Evolutionary conservation across 2,113 vertebrate species (phyloP).

Genomic region (Oryzias javanicus): DNA sequence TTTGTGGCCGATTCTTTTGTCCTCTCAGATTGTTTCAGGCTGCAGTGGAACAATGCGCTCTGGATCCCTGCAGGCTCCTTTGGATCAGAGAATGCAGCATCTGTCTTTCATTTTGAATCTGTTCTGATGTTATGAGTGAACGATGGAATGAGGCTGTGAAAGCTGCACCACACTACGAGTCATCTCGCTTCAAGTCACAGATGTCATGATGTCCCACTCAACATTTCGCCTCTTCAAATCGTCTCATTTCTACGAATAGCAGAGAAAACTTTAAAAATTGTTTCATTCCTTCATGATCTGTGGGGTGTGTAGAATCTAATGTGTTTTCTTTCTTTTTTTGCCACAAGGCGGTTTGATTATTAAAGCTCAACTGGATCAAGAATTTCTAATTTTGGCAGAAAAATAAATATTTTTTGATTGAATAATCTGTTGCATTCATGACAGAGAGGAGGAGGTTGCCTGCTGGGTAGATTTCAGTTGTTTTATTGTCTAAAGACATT

Average conservation of each 20-base stretch:
- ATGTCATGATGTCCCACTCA: constrained; percentile 30
- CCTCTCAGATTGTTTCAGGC: constrained; percentile 53
- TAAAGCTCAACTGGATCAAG: too few relatives aligned
- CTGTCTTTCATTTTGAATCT: constrained; percentile 71
- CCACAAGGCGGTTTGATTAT: constrained; percentile 7
- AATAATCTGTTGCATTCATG: too few relatives aligned
- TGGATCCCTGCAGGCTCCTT: constrained; percentile 38
- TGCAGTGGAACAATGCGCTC: constrained; percentile 62
- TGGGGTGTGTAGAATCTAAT: background rate
- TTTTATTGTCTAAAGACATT: too few relatives aligned
- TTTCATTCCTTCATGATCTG: constrained; percentile 2
- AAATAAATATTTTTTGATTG: too few relatives aligned
- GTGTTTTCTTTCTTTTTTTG: constrained; percentile 5
- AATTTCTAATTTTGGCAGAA: too few relatives aligned
- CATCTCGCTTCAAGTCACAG: constrained; percentile 20
- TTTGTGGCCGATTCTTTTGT: constrained; percentile 50
- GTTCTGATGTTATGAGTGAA: constrained; percentile 64
- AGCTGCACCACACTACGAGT: constrained; percentile 63
- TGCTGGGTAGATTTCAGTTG: too few relatives aligned
- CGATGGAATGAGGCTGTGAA: constrained; percentile 56
- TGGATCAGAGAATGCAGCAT: constrained; percentile 32
- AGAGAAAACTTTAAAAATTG: constrained; percentile 41
- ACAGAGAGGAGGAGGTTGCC: too few relatives aligned
- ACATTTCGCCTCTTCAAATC: constrained; percentile 25
- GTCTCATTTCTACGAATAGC: constrained; percentile 47